Evolutionary conservation across 1,140 invertebrate genomes (phyloP).

Genomic region (Melipona quadrifasciata): DNA sequence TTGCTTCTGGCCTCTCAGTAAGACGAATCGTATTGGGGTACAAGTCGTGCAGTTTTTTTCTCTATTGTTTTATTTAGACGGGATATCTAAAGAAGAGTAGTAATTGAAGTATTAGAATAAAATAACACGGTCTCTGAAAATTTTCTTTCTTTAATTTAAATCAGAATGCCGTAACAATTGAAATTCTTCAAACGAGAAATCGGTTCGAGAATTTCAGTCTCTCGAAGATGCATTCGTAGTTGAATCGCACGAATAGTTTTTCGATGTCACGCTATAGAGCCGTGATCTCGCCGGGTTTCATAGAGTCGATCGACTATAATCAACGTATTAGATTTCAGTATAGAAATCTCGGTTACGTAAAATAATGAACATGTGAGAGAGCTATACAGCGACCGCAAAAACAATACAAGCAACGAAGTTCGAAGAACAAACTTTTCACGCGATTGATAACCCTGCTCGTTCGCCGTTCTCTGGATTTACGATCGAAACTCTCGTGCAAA

Average conservation of each 20-base stretch:
- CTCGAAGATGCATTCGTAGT: neutral
- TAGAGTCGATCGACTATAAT: slow-evolving; percentile 31
- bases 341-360: slow-evolving; percentile 48
- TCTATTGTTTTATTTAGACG: too few relatives aligned
- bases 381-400: slow-evolving; percentile 4
- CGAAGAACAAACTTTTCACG: slow-evolving; percentile 20
- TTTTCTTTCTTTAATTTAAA: too few relatives aligned
- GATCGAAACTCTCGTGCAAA: neutral
- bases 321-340: slow-evolving; percentile 34
- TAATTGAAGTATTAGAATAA: too few relatives aligned
- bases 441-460: neutral
- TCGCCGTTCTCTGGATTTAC: neutral
- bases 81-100: too few relatives aligned
- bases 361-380: slow-evolving; percentile 34
- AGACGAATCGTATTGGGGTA: too few relatives aligned
- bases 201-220: neutral
- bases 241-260: neutral
- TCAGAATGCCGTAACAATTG: too few relatives aligned
- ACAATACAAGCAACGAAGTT: slow-evolving; percentile 32
- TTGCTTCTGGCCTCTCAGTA: too few relatives aligned
- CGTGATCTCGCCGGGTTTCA: neutral
- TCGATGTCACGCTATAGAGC: neutral
- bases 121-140: too few relatives aligned
- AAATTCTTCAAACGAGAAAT: too few relatives aligned
- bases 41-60: too few relatives aligned